A percentile compares a stretch with the other conserved stretches of the same genome.
phyloP scores from a whole-genome alignment of 2,888 invertebrate species.

The Cataglyphis livida region DNA sequence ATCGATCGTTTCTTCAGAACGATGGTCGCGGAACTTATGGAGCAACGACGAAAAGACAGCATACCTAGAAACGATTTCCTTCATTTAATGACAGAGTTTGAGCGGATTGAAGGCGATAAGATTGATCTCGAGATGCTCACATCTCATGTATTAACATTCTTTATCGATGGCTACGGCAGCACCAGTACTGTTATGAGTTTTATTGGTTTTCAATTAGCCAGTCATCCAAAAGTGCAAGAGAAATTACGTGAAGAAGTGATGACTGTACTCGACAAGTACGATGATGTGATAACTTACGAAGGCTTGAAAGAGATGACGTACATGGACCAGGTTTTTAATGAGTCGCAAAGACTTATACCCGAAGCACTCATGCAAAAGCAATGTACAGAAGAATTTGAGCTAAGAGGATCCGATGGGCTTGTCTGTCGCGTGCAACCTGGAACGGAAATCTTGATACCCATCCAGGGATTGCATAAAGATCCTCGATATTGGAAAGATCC shows the following conservation, averaged over 20 bases:
- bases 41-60: conserved; percentile 73
- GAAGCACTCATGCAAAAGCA: conserved; percentile 57
- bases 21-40: conserved; percentile 69
- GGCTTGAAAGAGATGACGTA: conserved; percentile 86
- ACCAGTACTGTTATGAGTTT: conserved; percentile 86
- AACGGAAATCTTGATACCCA: conserved; percentile 63
- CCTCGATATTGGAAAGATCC: conserved; percentile 72
- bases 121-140: conserved; percentile 82
- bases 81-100: conserved; percentile 83
- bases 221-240: conserved; percentile 85
- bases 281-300: conserved; percentile 85
- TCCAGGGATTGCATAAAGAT: conserved; percentile 66
- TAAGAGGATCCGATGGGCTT: conserved; percentile 73
- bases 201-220: conserved; percentile 85
- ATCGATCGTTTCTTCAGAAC: conserved; percentile 73
- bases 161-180: conserved; percentile 87
- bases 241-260: conserved; percentile 85
- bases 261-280: conserved; percentile 76
- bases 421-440: conserved; percentile 69
- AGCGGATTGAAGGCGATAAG: conserved; percentile 65
- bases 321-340: conserved; percentile 85
- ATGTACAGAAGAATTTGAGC: conserved; percentile 65
- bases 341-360: conserved; percentile 70
- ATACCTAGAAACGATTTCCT: conserved; percentile 85
- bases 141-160: conserved; percentile 86